phyloP scores from a whole-genome alignment of 2,888 invertebrate genomes.

The Malachius bipustulatus region DNA sequence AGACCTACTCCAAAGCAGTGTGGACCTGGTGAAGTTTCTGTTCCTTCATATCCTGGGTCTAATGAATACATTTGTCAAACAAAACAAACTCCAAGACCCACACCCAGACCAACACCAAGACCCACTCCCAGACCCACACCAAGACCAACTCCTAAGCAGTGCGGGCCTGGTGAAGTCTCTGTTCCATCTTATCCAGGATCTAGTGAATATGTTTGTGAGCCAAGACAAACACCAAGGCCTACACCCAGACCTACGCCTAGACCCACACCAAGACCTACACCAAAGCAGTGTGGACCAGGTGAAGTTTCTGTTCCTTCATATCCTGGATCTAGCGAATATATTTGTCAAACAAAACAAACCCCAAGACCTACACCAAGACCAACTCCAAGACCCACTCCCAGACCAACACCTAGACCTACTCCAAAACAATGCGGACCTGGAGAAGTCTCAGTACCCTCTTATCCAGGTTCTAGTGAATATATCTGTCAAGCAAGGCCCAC shows the following conservation, averaged over 20 bases:
- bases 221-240: background rate
- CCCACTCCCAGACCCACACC: too few species aligned
- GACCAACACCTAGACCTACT: too few species aligned
- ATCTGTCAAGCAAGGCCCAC: slow-evolving; percentile 13
- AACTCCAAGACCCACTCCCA: background rate
- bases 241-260: too few species aligned
- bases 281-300: background rate
- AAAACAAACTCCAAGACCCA: slow-evolving; percentile 2
- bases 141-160: slow-evolving; percentile 1
- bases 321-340: background rate
- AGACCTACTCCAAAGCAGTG: too few species aligned
- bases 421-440: background rate
- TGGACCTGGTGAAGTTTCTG: slow-evolving; percentile 1
- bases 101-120: slow-evolving; percentile 1
- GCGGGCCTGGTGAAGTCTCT: slow-evolving; percentile 13
- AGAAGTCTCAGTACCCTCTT: background rate
- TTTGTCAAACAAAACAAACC: slow-evolving; percentile 2
- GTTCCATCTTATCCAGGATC: slow-evolving; percentile 6
- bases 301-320: slow-evolving; percentile 2
- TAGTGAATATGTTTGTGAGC: slow-evolving; percentile 5
- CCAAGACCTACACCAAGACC: background rate
- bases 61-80: background rate
- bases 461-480: background rate
- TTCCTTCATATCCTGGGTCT: background rate
- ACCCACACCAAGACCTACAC: background rate